Base-by-base conservation (phyloP, 1,140 invertebrate species). In the Bombus vancouverensis region DNA sequence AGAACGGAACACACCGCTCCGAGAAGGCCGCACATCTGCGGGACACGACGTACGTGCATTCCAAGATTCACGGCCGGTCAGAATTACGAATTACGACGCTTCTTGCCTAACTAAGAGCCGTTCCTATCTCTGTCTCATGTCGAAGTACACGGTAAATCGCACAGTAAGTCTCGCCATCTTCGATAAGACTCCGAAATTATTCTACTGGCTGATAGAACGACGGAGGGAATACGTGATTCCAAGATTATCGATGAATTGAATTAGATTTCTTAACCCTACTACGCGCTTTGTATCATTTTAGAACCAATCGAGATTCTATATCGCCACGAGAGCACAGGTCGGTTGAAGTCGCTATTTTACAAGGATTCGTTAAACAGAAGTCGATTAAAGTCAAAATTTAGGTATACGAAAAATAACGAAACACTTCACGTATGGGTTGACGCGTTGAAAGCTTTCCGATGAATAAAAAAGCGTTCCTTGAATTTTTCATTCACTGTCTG, bases 1-100 rank as follows among this genome's bases (percentile, higher is more conserved):
- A 39, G 68, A 44, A 57, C 15, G 15, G 34, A 22, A 22, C 18
- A n/a, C 42, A 34, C 3, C 18, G 47, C 47, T 22, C 1, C 18
- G 9, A 25, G n/a, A 25, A 47, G 18, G 15, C 18, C 47, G 47
- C 47, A 8, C 47, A 53, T 53, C 47, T 18, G 12, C 62, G 13
- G n/a, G 13, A 65, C 62, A 6, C 62, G 62, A 65, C 59, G 62
- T 65, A 65, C n/a, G 13, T n/a, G 28, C n/a, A 3, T 18, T 32
- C 15, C 65, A 13, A 32, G 39, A 34, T 71, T 28, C 57, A 25
- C 42, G 1, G 71, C 47, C 47, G 6, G 0, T n/a, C n/a, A 5
- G 37, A 22, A 74, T 65, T 53, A 53, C 47, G 81, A 82, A 34
- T 74, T 74, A 82, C 32, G 80, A 3, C 39, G 73, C 22, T 82